These are phyloP conservation scores for Siniperca undulata DNA, from an alignment of 2,797 vertebrate genomes.

Conservation along the genomic window DNA sequence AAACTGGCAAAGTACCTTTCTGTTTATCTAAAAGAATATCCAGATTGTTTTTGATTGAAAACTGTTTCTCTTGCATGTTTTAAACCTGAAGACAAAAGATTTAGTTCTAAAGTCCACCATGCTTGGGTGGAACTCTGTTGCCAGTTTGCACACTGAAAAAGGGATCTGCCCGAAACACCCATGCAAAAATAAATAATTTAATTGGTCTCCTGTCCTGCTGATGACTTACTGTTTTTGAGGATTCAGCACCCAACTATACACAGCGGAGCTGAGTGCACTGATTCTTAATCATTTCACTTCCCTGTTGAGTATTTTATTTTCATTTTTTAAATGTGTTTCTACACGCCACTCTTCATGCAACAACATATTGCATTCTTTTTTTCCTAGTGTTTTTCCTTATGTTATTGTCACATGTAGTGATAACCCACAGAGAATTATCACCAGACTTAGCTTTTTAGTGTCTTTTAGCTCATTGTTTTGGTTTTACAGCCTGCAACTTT, in stretches of 20 bases:
- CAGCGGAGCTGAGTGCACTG: constrained; percentile 21
- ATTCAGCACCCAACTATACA: constrained; percentile 35
- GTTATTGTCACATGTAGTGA: neutral
- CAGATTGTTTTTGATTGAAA: neutral
- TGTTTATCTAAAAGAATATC: neutral
- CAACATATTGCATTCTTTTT: neutral
- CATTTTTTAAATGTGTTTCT: neutral
- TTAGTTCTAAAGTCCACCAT: neutral
- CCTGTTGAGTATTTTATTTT: neutral
- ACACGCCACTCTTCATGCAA: neutral
- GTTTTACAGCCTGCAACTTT: neutral
- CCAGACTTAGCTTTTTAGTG: too few species aligned
- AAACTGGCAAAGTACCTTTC: constrained; percentile 12
- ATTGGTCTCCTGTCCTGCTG: constrained; percentile 35
- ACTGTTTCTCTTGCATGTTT: neutral
- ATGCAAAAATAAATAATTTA: constrained; percentile 43
- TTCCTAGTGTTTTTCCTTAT: too few species aligned
- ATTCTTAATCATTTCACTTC: constrained; percentile 27
- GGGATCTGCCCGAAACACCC: neutral
- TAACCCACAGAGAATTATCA: neutral
- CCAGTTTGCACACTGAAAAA: neutral
- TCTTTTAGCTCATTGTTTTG: neutral
- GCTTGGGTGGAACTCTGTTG: neutral
- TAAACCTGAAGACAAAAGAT: neutral
- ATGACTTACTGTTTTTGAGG: constrained; percentile 45